Evolutionary conservation across 2,113 vertebrate species (phyloP).

Genomic region (Calidris pugnax): DNA sequence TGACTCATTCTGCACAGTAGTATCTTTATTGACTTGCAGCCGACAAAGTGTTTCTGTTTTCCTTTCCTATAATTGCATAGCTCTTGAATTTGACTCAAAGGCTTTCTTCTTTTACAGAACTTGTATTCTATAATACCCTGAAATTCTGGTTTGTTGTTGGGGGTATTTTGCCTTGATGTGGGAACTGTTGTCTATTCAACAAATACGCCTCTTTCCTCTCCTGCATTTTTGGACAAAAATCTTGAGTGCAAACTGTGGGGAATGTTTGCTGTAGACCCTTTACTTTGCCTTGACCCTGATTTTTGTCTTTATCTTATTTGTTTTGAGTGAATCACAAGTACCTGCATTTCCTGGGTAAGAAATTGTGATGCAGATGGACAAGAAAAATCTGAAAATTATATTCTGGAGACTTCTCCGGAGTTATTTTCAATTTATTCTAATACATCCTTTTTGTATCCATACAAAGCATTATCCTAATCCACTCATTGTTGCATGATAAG

Average conservation of each 20-base stretch:
- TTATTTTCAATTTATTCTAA: neutral
- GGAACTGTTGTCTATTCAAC: neutral
- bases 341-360: neutral
- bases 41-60: neutral
- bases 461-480: neutral
- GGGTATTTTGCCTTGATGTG: neutral
- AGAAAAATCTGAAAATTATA: neutral
- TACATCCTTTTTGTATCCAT: neutral
- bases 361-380: neutral
- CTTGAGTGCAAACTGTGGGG: neutral
- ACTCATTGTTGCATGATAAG: neutral
- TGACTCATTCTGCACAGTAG: neutral
- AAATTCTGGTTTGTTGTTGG: neutral
- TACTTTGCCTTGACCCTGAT: neutral
- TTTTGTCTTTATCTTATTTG: neutral
- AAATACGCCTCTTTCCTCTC: neutral
- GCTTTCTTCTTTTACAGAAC: neutral
- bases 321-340: neutral
- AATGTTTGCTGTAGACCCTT: neutral
- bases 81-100: neutral
- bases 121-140: neutral
- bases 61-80: neutral
- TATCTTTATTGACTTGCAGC: neutral
- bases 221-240: neutral
- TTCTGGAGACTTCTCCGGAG: neutral